A percentile compares a stretch with the other conserved stretches of the same genome.
Conservation (phyloP, 2,797 vertebrate genomes). For the Sarcoramphus papa region DNA sequence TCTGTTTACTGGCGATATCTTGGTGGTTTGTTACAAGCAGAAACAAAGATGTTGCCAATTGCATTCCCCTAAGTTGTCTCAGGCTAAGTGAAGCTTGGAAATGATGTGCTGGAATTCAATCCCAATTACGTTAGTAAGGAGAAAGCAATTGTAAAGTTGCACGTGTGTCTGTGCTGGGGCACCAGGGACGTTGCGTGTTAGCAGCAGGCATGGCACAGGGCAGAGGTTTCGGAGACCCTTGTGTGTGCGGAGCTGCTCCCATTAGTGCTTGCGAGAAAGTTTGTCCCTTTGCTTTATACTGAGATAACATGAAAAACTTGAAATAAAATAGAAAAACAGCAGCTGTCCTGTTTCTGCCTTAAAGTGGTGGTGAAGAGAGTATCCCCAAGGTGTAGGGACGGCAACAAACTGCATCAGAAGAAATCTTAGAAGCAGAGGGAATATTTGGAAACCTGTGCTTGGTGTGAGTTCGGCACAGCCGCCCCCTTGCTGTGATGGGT, state of each 20-base stretch:
- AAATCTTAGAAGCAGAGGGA: background rate
- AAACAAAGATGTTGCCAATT: background rate
- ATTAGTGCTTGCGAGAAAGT: background rate
- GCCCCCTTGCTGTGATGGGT: background rate
- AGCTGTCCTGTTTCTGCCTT: background rate
- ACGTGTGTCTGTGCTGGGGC: background rate
- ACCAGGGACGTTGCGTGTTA: rapidly evolving
- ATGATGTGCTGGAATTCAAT: background rate
- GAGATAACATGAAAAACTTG: background rate
- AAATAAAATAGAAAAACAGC: background rate
- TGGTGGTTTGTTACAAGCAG: background rate
- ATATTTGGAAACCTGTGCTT: background rate
- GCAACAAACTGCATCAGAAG: background rate
- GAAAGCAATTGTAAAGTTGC: background rate
- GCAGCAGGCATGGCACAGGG: background rate
- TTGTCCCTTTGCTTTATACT: background rate
- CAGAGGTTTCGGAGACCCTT: background rate
- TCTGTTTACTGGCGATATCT: background rate
- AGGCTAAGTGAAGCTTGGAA: background rate
- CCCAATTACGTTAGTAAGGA: background rate
- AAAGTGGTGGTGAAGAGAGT: background rate
- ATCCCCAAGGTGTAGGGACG: background rate
- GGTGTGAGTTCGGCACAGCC: background rate
- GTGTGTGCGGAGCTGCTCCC: background rate
- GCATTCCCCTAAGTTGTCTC: background rate